Evolutionary conservation across 1,140 invertebrate species (phyloP).

Genomic region (Telenomus remus): DNA sequence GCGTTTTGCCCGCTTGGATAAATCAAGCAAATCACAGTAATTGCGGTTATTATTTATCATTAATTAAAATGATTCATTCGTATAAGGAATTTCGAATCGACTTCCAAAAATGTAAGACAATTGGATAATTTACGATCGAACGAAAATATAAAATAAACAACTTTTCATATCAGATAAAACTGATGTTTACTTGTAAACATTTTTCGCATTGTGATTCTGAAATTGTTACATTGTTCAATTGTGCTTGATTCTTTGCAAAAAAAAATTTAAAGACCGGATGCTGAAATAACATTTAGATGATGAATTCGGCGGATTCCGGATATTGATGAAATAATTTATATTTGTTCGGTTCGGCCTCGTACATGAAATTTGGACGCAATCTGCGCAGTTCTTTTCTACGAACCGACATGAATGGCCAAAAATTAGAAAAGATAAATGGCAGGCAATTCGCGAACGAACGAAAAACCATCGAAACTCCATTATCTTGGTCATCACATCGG

Average conservation of each 20-base stretch:
- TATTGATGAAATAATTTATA: constrained; percentile 27
- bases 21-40: constrained; percentile 11
- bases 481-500: constrained; percentile 51
- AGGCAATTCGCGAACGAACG: constrained; percentile 48
- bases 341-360: constrained; percentile 23
- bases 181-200: too few species aligned
- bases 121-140: too few species aligned
- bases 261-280: not conserved
- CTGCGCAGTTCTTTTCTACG: constrained; percentile 10
- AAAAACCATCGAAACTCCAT: constrained; percentile 61
- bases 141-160: not conserved
- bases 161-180: too few species aligned
- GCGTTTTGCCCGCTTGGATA: constrained; percentile 10
- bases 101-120: too few species aligned
- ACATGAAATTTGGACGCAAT: constrained; percentile 48
- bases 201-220: too few species aligned
- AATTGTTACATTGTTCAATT: too few species aligned
- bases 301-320: not conserved
- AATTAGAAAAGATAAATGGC: constrained; percentile 62
- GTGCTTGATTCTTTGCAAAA: too few species aligned
- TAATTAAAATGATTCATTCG: constrained; percentile 3
- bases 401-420: constrained; percentile 57
- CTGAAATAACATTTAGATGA: not conserved
- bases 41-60: constrained; percentile 7
- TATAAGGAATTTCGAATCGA: not conserved